phyloP scores from a whole-genome alignment of 2,113 vertebrate genomes.

The Echinops telfairi region DNA sequence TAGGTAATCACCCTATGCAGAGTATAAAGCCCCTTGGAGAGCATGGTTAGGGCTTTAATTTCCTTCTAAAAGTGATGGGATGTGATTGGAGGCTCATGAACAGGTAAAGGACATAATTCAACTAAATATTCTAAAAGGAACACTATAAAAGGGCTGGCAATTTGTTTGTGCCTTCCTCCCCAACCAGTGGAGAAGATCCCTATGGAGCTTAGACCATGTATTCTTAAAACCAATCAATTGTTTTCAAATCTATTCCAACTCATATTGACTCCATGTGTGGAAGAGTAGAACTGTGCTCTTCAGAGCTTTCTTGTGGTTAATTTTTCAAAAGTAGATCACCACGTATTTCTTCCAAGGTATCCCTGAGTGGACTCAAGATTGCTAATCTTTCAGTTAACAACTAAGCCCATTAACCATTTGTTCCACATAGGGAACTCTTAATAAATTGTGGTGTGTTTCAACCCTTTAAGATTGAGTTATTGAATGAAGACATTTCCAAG shows the following conservation, averaged over 20 bases:
- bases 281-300: no score
- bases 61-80: slow-evolving; percentile 56
- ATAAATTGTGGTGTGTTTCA: slow-evolving; percentile 48
- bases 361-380: no score
- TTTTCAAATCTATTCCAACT: no score
- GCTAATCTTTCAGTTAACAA: no score
- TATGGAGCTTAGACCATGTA: neutral
- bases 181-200: slow-evolving; percentile 14
- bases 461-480: neutral
- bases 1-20: neutral
- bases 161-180: neutral
- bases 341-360: no score
- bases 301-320: no score
- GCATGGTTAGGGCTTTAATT: slow-evolving; percentile 35
- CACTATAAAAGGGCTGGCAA: slow-evolving; percentile 17
- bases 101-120: neutral
- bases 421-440: neutral
- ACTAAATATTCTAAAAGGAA: slow-evolving; percentile 56
- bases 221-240: neutral
- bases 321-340: no score
- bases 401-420: no score
- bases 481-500: neutral
- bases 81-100: slow-evolving; percentile 1
- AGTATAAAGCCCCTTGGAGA: slow-evolving; percentile 18
- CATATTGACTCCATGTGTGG: no score